These are phyloP conservation scores for Enteromius argenteus DNA, from an alignment of 2,797 vertebrate genomes.

Conservation along the genomic window DNA sequence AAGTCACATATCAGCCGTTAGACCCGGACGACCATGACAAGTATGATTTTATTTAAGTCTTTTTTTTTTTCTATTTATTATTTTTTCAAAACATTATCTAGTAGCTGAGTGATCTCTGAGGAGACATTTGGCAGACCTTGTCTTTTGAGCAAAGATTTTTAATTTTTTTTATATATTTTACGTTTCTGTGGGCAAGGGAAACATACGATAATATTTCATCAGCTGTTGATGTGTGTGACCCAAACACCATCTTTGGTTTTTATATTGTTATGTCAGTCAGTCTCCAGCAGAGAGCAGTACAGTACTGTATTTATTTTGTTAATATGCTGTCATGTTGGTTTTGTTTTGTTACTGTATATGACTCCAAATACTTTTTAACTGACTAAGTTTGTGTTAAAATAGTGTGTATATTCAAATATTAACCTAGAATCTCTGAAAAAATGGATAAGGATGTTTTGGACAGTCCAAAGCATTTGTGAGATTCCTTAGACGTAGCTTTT, in stretches of 20 bases:
- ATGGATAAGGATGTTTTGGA: neutral
- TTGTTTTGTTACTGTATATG: neutral
- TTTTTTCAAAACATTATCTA: no score
- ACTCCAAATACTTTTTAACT: neutral
- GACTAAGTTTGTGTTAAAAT: neutral
- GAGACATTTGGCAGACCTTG: neutral
- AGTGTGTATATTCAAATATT: neutral
- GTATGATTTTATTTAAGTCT: slow-evolving; percentile 73
- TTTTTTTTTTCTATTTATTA: neutral
- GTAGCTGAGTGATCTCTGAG: neutral
- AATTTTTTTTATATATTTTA: neutral
- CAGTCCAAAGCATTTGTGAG: neutral
- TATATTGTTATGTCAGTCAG: neutral
- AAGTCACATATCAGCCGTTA: slow-evolving; percentile 93
- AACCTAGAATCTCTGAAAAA: neutral
- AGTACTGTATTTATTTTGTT: neutral
- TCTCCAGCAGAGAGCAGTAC: slow-evolving; percentile 18
- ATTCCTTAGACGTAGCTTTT: neutral
- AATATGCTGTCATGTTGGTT: neutral
- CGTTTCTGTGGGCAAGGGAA: no score
- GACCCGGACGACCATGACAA: slow-evolving; percentile 92
- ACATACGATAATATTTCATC: no score
- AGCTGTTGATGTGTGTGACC: neutral
- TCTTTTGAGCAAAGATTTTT: neutral
- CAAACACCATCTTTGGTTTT: neutral